phyloP scores from a whole-genome alignment of 1,140 invertebrate species.

The Venturia canescens region DNA sequence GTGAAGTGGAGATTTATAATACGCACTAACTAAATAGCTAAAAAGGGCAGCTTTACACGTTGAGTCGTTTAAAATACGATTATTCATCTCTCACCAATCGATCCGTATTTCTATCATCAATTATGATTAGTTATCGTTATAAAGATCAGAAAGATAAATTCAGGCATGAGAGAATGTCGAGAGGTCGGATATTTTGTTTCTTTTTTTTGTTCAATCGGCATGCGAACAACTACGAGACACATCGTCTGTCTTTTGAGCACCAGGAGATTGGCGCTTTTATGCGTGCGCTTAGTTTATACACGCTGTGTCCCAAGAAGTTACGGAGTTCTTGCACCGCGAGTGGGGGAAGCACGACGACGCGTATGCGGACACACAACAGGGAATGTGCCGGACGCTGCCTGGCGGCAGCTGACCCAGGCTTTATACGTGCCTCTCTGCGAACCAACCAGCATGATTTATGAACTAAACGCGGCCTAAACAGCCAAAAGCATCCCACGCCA shows the following conservation, averaged over 20 bases:
- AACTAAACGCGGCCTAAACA: constrained; percentile 57
- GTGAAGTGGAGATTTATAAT: constrained; percentile 56
- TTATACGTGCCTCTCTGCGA: constrained; percentile 10
- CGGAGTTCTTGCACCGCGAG: background rate
- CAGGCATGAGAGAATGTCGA: background rate
- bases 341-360: background rate
- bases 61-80: background rate
- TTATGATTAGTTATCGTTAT: constrained; percentile 43
- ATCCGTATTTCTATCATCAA: constrained; percentile 20
- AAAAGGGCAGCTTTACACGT: background rate
- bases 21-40: background rate
- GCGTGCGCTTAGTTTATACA: background rate
- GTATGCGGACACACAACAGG: constrained; percentile 20
- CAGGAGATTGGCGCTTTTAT: background rate
- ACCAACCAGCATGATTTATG: constrained; percentile 69
- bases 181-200: background rate
- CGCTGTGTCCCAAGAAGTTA: constrained; percentile 13
- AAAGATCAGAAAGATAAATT: constrained; percentile 24
- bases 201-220: background rate
- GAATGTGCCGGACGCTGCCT: constrained; percentile 51
- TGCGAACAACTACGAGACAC: background rate
- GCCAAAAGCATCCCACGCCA: constrained; percentile 61
- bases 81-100: background rate
- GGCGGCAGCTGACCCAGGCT: constrained; percentile 63
- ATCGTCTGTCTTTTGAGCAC: background rate